Conservation (phyloP, 2,797 vertebrate species). For the Bradypodion ventrale region DNA sequence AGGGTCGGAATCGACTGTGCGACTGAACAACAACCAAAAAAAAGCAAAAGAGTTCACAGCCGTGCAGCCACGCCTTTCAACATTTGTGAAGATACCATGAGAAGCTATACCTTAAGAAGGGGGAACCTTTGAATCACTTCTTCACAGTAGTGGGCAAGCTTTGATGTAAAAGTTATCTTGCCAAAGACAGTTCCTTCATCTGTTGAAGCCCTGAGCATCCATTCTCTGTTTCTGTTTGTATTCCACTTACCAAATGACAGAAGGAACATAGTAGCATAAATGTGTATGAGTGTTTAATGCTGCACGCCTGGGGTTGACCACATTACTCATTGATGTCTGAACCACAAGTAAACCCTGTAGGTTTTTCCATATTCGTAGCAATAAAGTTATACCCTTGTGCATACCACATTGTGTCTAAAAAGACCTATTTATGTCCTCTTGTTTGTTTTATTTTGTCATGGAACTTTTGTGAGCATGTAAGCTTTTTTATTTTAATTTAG, state of each 20-base stretch:
- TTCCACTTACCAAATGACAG: slow-evolving; percentile 11
- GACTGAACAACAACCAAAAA: too few species aligned
- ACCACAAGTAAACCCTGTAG: slow-evolving; percentile 45
- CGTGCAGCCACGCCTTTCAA: slow-evolving; percentile 3
- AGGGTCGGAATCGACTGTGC: too few species aligned
- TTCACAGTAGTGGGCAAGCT: background rate
- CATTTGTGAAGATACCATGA: slow-evolving; percentile 14
- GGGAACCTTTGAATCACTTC: background rate
- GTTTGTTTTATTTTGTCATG: slow-evolving; percentile 54
- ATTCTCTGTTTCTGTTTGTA: slow-evolving; percentile 37
- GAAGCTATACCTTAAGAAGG: background rate
- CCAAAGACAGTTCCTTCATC: background rate
- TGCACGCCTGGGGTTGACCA: background rate
- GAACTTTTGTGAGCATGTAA: slow-evolving; percentile 41
- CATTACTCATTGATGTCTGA: slow-evolving; percentile 50
- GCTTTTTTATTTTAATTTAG: slow-evolving; percentile 57
- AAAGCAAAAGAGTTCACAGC: slow-evolving; percentile 35
- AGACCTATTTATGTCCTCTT: slow-evolving; percentile 54
- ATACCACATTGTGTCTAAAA: background rate
- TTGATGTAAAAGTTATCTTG: background rate
- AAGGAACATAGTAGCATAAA: slow-evolving; percentile 42
- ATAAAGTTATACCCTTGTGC: slow-evolving; percentile 23
- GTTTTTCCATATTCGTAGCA: slow-evolving; percentile 52
- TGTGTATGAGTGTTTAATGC: slow-evolving; percentile 26
- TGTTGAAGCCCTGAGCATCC: slow-evolving; percentile 29